A percentile compares a stretch with the other conserved stretches of the same genome.
phyloP scores from a whole-genome alignment of 2,797 vertebrate genomes.

The Halcyon smyrnensis region DNA sequence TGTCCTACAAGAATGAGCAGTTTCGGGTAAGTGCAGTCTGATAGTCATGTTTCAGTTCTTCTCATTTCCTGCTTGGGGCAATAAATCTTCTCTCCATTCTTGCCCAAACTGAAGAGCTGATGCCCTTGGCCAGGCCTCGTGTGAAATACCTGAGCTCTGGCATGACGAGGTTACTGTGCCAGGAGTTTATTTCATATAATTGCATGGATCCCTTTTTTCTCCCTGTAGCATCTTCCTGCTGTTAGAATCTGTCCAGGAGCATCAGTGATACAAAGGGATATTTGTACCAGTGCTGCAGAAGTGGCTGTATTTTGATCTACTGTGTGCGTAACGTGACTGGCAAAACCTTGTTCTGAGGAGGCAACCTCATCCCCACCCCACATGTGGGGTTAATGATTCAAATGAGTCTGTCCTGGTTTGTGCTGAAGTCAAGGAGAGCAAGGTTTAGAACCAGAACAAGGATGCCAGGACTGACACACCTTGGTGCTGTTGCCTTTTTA shows the following conservation, averaged over 20 bases:
- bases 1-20: conserved; percentile 89
- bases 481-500: not conserved
- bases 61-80: not conserved
- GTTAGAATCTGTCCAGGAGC: not conserved
- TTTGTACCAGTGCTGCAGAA: not conserved
- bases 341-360: not conserved
- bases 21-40: conserved; percentile 80
- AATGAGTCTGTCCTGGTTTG: not conserved
- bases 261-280: not conserved
- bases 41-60: fast-evolving
- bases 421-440: not conserved
- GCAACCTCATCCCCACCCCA: not conserved
- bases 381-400: not conserved
- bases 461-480: not conserved
- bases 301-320: not conserved
- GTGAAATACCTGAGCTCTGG: not conserved
- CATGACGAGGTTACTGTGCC: not conserved
- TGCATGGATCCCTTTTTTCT: not conserved
- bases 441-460: not conserved
- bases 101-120: not conserved
- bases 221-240: not conserved
- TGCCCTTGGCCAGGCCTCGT: not conserved
- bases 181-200: not conserved
- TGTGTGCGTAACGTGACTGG: not conserved
- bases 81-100: not conserved